Conservation (phyloP, 1,140 invertebrate genomes). For the Drosophila tropicalis region DNA sequence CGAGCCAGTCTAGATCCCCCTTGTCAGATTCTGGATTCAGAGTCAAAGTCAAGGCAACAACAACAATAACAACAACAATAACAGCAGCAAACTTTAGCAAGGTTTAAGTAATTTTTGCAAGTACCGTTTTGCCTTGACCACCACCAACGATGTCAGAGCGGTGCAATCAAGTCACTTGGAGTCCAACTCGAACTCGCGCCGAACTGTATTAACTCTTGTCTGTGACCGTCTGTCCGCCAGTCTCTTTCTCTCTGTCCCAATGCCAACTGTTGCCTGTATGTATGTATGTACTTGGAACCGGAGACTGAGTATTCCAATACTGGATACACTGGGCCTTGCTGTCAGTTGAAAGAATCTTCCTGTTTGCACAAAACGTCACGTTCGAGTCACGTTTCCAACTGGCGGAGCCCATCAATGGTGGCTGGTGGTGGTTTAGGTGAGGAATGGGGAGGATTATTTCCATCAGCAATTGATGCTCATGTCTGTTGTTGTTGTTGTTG, state of each 20-base stretch:
- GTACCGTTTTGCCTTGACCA: constrained; percentile 78
- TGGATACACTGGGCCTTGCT: constrained; percentile 27
- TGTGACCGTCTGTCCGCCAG: constrained; percentile 30
- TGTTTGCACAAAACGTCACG: constrained; percentile 81
- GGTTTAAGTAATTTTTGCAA: constrained; percentile 66
- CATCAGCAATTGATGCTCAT: constrained; percentile 4
- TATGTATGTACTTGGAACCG: constrained; percentile 25
- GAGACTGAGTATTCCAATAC: not conserved
- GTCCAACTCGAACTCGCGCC: constrained; percentile 52
- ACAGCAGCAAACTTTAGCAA: constrained; percentile 20
- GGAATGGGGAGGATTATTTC: constrained; percentile 7
- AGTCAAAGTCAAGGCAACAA: constrained; percentile 67
- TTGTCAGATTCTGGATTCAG: constrained; percentile 55
- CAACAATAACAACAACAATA: not conserved
- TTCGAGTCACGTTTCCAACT: constrained; percentile 78
- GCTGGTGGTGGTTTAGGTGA: constrained; percentile 31
- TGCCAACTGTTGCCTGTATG: constrained; percentile 59
- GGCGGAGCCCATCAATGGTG: constrained; percentile 53
- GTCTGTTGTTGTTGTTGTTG: constrained; percentile 11
- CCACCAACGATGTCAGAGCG: constrained; percentile 55
- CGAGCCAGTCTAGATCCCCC: too few species aligned
- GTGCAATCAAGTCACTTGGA: constrained; percentile 72
- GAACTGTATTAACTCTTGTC: constrained; percentile 78
- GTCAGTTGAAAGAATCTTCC: constrained; percentile 76
- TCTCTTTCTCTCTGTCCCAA: constrained; percentile 32